These are phyloP conservation scores for Dinoponera quadriceps DNA, from an alignment of 1,140 invertebrate species.

Conservation along the genomic window DNA sequence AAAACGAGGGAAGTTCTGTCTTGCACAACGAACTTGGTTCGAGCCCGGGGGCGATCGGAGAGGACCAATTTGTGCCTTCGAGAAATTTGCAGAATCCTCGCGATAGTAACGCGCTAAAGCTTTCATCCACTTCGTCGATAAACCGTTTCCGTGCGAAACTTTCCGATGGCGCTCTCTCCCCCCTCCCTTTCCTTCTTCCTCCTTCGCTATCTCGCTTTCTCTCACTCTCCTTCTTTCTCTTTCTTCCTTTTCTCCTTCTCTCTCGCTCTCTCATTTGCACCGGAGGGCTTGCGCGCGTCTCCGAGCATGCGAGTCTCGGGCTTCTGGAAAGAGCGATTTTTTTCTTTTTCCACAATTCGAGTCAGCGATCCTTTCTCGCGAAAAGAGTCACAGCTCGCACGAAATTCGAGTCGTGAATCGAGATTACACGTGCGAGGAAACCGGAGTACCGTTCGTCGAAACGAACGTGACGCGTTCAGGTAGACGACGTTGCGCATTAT, in stretches of 20 bases:
- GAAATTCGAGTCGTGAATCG: background rate
- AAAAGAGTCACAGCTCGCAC: too few relatives aligned
- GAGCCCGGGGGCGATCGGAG: conserved; percentile 52
- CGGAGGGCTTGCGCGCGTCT: conserved; percentile 12
- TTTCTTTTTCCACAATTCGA: too few relatives aligned
- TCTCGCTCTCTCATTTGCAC: conserved; percentile 21
- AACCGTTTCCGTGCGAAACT: conserved; percentile 49
- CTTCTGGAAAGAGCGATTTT: background rate
- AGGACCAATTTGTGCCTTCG: conserved; percentile 36
- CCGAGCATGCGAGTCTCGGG: background rate
- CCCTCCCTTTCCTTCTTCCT: background rate
- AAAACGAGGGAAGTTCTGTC: conserved; percentile 45
- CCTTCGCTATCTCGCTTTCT: background rate
- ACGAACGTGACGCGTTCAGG: background rate
- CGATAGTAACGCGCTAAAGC: conserved; percentile 30
- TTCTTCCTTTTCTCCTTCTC: too few relatives aligned
- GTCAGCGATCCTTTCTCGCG: too few relatives aligned
- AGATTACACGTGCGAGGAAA: background rate
- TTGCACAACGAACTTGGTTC: conserved; percentile 48
- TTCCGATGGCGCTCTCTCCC: conserved; percentile 12
- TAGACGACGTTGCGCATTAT: background rate
- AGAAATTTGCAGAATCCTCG: conserved; percentile 48
- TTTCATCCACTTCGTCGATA: conserved; percentile 40
- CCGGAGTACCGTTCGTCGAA: background rate
- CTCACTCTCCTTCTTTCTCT: too few relatives aligned